Percentiles rank a stretch among this genome's conserved stretches.
Evolutionary conservation across 2,888 invertebrate genomes (phyloP).

Genomic region (Pandemis cinnamomeana): DNA sequence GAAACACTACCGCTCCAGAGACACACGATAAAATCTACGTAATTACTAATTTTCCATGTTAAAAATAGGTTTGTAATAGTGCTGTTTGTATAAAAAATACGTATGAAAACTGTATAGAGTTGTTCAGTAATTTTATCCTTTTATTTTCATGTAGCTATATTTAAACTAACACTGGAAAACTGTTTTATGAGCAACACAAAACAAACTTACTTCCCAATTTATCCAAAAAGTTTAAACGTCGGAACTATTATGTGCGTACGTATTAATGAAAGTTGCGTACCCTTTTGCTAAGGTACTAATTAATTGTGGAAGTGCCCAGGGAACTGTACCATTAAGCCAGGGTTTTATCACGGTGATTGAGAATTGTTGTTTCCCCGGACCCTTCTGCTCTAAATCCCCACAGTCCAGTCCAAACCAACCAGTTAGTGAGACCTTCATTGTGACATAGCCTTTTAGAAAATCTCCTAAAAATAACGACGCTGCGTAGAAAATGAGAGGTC

Average conservation of each 20-base stretch:
- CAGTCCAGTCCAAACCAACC: conserved; percentile 64
- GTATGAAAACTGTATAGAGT: background rate
- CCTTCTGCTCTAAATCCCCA: conserved; percentile 72
- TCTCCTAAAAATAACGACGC: conserved; percentile 41
- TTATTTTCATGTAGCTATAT: background rate
- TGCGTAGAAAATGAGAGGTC: conserved; percentile 50
- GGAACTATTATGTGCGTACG: conserved; percentile 32
- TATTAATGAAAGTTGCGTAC: conserved; percentile 53
- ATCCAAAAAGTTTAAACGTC: conserved; percentile 52
- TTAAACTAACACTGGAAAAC: too few species aligned
- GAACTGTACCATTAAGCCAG: conserved; percentile 75
- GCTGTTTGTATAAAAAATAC: background rate
- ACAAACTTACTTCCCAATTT: conserved; percentile 9
- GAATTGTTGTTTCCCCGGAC: conserved; percentile 68
- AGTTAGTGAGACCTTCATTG: conserved; percentile 47
- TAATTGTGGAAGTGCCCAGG: conserved; percentile 73
- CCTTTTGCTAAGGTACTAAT: conserved; percentile 69
- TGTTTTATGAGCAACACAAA: background rate
- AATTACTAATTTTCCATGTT: background rate
- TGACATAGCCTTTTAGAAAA: conserved; percentile 15
- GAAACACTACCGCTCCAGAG: background rate
- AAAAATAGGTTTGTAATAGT: conserved; percentile 4
- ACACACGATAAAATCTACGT: background rate
- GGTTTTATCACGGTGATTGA: conserved; percentile 67
- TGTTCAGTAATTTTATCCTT: background rate